phyloP scores from a whole-genome alignment of 1,140 invertebrate species.

The Drosophila parabipectinata region DNA sequence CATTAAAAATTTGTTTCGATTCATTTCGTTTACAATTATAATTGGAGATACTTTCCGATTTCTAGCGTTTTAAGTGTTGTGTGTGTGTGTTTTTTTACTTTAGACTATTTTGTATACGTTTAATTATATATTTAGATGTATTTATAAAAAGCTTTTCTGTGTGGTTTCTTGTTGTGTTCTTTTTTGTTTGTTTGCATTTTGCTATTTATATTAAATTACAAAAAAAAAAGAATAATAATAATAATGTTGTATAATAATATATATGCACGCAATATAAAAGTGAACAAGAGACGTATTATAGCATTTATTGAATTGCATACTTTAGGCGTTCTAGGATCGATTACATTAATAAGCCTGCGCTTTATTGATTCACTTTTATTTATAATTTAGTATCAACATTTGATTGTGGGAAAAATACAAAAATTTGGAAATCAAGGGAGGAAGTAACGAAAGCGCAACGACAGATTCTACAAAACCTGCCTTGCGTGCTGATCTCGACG shows the following conservation, averaged over 20 bases:
- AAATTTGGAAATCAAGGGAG: conserved; percentile 7
- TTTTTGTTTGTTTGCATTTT: conserved; percentile 39
- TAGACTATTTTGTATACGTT: conserved; percentile 37
- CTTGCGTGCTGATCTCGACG: conserved; percentile 1
- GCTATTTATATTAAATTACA: conserved; percentile 53
- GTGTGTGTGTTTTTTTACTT: conserved; percentile 8
- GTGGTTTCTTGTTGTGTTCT: conserved; percentile 38
- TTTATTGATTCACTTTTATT: conserved; percentile 5
- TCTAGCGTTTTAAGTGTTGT: conserved; percentile 38
- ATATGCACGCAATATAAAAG: conserved; percentile 24
- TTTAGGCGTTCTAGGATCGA: conserved; percentile 31
- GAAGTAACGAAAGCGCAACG: conserved; percentile 3
- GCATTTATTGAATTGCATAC: conserved; percentile 29
- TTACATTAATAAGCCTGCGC: conserved; percentile 29
- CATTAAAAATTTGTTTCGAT: conserved; percentile 46
- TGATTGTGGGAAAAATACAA: conserved; percentile 12
- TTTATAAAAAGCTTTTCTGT: conserved; percentile 63
- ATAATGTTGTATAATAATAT: background rate
- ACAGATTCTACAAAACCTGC: conserved; percentile 9
- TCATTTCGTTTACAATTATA: conserved; percentile 39
- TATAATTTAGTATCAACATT: conserved; percentile 13
- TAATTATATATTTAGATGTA: conserved; percentile 48
- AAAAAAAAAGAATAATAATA: conserved; percentile 23
- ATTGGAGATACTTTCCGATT: conserved; percentile 32
- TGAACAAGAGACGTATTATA: conserved; percentile 24